phyloP scores from a whole-genome alignment of 2,797 vertebrate genomes.

The Dryobates pubescens region DNA sequence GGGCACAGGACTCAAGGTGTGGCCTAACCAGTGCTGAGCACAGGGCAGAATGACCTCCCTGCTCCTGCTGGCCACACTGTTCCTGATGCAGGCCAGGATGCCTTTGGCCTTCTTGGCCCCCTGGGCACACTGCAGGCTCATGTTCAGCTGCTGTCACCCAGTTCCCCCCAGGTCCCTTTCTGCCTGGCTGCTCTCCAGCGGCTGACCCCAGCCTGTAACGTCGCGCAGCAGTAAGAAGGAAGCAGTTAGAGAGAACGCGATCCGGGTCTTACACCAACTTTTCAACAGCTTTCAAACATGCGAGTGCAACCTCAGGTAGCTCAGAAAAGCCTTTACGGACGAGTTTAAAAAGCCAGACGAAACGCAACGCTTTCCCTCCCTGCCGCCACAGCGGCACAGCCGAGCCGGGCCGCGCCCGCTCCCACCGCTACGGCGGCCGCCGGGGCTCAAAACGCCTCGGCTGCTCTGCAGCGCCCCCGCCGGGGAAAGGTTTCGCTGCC shows the following conservation, averaged over 20 bases:
- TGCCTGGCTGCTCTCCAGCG: no score
- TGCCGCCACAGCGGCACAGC: fast-evolving
- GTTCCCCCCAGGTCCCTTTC: no score
- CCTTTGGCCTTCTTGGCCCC: no score
- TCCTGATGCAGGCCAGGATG: no score
- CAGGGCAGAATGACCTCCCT: no score
- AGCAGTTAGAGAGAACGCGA: fast-evolving
- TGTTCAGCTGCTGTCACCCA: no score
- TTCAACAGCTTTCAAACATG: not conserved
- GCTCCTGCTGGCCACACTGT: no score
- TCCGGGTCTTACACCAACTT: fast-evolving
- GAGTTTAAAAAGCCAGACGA: fast-evolving
- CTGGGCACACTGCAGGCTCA: no score
- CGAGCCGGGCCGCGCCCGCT: fast-evolving
- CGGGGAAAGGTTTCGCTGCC: fast-evolving
- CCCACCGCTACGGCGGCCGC: fast-evolving
- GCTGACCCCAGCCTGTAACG: no score
- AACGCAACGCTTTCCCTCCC: not conserved
- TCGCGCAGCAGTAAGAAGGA: not conserved
- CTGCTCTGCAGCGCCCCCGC: not conserved
- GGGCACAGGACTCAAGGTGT: no score
- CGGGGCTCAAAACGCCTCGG: no score
- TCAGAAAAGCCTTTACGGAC: not conserved
- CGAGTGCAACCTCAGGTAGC: fast-evolving
- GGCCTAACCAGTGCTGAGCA: no score